Percentiles rank a stretch among this genome's conserved stretches.
Evolutionary conservation across 35 echinoderm and acorn worm genomes (phyloP).

Genomic region (Hemicentrotus pulcherrimus): DNA sequence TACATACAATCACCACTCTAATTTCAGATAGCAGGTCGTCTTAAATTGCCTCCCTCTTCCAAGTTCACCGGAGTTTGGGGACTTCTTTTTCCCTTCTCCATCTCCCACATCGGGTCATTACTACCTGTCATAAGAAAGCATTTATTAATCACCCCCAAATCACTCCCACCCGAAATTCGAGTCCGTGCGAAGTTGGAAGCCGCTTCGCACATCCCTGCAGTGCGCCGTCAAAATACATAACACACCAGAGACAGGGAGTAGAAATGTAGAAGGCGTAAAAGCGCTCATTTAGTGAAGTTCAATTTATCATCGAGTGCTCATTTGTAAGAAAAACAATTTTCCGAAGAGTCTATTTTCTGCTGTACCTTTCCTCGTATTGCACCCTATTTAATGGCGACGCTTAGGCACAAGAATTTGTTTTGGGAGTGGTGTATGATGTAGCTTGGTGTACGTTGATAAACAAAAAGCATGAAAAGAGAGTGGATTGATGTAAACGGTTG

Average conservation of each 20-base stretch:
- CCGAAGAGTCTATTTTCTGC: background rate
- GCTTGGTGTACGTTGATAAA: background rate
- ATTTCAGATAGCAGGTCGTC: background rate
- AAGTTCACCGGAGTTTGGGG: background rate
- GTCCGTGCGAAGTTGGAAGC: background rate
- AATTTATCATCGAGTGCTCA: constrained; percentile 27
- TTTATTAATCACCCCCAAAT: constrained; percentile 47
- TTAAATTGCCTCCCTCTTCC: background rate
- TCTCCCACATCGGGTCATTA: background rate
- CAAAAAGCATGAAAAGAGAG: background rate
- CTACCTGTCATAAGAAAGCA: background rate
- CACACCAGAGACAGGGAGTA: background rate
- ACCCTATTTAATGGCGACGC: background rate
- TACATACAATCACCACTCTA: constrained; percentile 26
- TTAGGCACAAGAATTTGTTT: background rate
- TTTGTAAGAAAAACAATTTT: constrained; percentile 37
- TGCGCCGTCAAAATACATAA: background rate
- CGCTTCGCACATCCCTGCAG: background rate
- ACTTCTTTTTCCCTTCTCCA: background rate
- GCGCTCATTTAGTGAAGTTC: constrained; percentile 6
- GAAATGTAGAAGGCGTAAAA: background rate
- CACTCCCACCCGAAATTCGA: constrained; percentile 23
- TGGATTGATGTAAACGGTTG: background rate
- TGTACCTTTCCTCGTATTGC: background rate
- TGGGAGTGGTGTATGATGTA: background rate